A percentile compares a stretch with the other conserved stretches of the same genome.
phyloP scores from a whole-genome alignment of 2,113 vertebrate species.

The Benitochromis conjunctus region DNA sequence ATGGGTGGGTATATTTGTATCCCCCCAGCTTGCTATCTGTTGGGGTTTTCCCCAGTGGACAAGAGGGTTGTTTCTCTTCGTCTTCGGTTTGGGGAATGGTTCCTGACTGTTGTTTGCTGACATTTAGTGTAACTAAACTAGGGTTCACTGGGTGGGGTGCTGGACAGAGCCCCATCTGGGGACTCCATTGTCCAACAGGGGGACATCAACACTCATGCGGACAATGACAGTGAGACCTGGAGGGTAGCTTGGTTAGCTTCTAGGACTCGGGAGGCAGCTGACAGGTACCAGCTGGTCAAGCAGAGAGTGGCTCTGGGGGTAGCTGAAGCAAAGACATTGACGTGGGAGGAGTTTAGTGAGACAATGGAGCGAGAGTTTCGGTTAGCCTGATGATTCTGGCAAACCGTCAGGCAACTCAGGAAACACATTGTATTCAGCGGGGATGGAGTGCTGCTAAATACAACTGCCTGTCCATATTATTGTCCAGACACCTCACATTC shows the following conservation, averaged over 20 bases:
- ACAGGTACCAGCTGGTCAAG: neutral
- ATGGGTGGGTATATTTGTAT: neutral
- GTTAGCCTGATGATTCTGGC: neutral
- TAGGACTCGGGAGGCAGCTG: neutral
- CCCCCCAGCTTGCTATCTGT: neutral
- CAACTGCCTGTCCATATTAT: neutral
- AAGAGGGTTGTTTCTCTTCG: neutral
- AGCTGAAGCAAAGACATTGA: neutral
- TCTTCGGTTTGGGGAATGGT: neutral
- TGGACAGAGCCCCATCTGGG: neutral
- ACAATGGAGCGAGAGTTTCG: neutral
- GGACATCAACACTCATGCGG: neutral
- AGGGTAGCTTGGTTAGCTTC: neutral
- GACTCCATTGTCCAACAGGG: neutral
- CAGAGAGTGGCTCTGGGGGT: neutral
- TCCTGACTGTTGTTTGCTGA: neutral
- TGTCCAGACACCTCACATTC: neutral
- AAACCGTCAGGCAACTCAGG: neutral
- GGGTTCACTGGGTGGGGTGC: neutral
- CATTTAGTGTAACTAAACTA: neutral
- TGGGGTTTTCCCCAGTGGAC: neutral
- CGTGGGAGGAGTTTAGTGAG: neutral
- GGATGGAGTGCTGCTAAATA: neutral
- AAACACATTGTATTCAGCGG: neutral
- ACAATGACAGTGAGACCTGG: neutral